Evolutionary conservation across 2,888 invertebrate species (phyloP).

Genomic region (Epiblema foenella): DNA sequence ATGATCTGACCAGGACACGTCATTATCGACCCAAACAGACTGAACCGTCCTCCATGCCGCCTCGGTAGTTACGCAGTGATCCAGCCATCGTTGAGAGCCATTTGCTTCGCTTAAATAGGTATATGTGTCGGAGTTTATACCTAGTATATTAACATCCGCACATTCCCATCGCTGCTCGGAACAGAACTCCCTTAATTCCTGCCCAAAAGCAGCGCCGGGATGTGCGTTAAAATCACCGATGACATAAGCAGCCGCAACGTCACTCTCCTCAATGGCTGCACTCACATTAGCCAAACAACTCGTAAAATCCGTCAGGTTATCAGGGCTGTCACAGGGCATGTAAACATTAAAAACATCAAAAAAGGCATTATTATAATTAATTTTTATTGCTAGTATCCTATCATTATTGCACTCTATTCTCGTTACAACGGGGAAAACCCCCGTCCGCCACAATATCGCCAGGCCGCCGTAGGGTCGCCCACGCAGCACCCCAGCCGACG

Average conservation of each 20-base stretch:
- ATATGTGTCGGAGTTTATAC: background rate
- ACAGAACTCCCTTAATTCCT: too few relatives aligned
- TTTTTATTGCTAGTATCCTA: background rate
- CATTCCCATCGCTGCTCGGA: too few relatives aligned
- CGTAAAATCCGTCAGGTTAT: too few relatives aligned
- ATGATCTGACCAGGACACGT: background rate
- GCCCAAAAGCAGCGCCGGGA: too few relatives aligned
- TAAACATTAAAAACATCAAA: background rate
- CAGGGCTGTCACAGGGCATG: too few relatives aligned
- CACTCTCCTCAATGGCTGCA: constrained; percentile 8
- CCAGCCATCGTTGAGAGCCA: background rate
- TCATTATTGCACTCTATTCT: constrained; percentile 4
- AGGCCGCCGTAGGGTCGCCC: background rate
- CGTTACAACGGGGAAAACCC: background rate
- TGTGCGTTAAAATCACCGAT: too few relatives aligned
- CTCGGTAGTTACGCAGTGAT: background rate
- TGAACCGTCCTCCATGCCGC: background rate
- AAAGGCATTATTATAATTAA: background rate
- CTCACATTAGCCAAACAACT: background rate
- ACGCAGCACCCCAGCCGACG: background rate
- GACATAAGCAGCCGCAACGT: background rate
- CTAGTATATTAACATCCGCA: background rate
- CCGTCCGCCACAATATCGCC: background rate
- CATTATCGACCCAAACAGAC: background rate
- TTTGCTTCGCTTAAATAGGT: background rate